Conservation (phyloP, 2,113 vertebrate genomes). For the pig (Sus scrofa) region DNA sequence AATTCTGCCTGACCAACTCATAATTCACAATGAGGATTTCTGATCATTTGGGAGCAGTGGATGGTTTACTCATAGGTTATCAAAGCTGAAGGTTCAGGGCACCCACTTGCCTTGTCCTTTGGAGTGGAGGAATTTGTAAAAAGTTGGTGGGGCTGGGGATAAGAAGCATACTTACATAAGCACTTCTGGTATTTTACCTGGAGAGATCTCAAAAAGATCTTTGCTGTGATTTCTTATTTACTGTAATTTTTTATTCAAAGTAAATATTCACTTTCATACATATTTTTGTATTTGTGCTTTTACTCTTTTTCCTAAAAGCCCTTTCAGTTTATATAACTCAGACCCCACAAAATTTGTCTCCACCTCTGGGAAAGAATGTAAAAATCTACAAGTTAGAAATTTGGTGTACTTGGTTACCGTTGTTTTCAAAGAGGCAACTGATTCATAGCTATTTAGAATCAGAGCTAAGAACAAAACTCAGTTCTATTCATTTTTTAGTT, state of each 20-base stretch:
- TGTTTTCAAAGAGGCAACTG: not conserved
- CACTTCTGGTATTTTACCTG: not conserved
- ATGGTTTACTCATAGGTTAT: not conserved
- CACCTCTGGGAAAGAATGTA: not conserved
- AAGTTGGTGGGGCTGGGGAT: fast-evolving
- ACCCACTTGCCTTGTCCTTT: not conserved
- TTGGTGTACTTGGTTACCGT: not conserved
- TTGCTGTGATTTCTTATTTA: not conserved
- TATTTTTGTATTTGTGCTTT: not conserved
- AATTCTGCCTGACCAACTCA: constrained; percentile 13
- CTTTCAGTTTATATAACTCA: not conserved
- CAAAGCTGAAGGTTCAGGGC: not conserved
- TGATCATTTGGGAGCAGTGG: not conserved
- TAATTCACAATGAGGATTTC: not conserved
- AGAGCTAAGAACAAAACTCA: not conserved
- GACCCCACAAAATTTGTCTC: not conserved
- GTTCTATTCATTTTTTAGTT: not conserved
- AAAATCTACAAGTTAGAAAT: not conserved
- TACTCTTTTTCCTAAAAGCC: not conserved
- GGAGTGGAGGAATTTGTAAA: not conserved
- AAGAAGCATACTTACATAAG: not conserved
- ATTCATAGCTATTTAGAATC: not conserved
- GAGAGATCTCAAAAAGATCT: not conserved
- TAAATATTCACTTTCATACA: not conserved
- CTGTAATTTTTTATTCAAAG: not conserved